These are phyloP conservation scores for Ophioderma brevispina DNA, from an alignment of 35 echinoderm and acorn worm species.

Conservation along the genomic window DNA sequence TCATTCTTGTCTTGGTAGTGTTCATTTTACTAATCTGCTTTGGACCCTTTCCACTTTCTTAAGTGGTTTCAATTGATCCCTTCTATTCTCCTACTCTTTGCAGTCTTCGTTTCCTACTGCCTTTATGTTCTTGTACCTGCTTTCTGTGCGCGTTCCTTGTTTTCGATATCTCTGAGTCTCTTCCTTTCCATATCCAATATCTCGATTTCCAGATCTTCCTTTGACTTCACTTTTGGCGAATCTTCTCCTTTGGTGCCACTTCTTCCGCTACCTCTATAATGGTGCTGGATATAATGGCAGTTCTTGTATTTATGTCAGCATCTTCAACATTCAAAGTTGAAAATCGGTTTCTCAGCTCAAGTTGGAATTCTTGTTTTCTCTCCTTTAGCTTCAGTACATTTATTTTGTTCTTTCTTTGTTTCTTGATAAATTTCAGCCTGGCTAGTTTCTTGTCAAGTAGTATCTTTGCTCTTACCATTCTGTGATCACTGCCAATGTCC, in stretches of 20 bases:
- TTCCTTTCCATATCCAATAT: too few species aligned
- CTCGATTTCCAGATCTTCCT: background rate
- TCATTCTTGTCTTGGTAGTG: too few species aligned
- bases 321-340: background rate
- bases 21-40: too few species aligned
- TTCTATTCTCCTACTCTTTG: too few species aligned
- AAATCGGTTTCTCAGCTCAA: background rate
- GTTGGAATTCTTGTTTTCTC: background rate
- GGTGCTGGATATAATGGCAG: background rate
- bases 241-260: background rate
- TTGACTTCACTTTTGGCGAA: background rate
- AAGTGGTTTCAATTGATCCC: too few species aligned
- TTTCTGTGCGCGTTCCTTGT: too few species aligned
- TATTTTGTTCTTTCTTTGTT: background rate
- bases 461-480: slow-evolving; percentile 10
- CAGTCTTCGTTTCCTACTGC: too few species aligned
- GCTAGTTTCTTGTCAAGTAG: background rate
- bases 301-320: background rate
- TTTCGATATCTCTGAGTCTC: too few species aligned
- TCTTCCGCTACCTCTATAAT: background rate
- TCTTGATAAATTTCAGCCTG: slow-evolving; percentile 3
- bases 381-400: slow-evolving; percentile 14
- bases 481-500: slow-evolving; percentile 28
- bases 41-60: too few species aligned
- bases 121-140: too few species aligned